These are phyloP conservation scores for Leptinotarsa haldemani DNA, from an alignment of 2,888 invertebrate genomes.

Conservation along the genomic window DNA sequence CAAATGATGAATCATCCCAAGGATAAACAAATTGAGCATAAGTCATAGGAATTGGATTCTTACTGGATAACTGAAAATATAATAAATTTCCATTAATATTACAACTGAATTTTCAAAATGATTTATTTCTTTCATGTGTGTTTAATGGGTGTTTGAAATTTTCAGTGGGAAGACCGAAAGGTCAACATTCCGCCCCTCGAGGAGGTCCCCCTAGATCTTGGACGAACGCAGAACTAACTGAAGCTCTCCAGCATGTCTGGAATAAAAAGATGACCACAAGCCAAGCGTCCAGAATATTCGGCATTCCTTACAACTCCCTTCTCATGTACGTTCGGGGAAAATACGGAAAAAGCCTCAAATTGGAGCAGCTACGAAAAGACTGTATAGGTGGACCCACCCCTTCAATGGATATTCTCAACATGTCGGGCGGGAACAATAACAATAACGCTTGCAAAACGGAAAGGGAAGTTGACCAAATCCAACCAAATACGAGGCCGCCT, in stretches of 20 bases:
- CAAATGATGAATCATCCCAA: too few relatives aligned
- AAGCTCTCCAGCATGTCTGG: slow-evolving; percentile 94
- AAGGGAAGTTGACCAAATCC: slow-evolving; percentile 58
- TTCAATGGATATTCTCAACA: slow-evolving; percentile 68
- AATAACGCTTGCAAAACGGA: slow-evolving; percentile 70
- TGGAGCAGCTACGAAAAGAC: slow-evolving; percentile 89
- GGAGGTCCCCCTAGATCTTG: slow-evolving; percentile 92
- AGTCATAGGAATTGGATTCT: too few relatives aligned
- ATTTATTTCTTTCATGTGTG: not conserved
- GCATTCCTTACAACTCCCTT: slow-evolving; percentile 92
- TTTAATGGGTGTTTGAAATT: slow-evolving; percentile 44
- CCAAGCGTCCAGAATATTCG: slow-evolving; percentile 90
- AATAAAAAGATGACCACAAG: slow-evolving; percentile 95
- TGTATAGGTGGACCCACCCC: slow-evolving; percentile 80
- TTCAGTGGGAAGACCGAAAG: slow-evolving; percentile 85
- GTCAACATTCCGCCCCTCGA: slow-evolving; percentile 90
- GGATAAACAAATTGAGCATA: too few relatives aligned
- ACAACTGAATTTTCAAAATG: too few relatives aligned
- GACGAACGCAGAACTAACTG: slow-evolving; percentile 92
- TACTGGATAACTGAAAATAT: too few relatives aligned
- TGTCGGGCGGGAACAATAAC: slow-evolving; percentile 58
- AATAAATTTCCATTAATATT: too few relatives aligned
- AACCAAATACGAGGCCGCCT: slow-evolving; percentile 69
- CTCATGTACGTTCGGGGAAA: slow-evolving; percentile 93
- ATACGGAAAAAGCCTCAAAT: slow-evolving; percentile 90